These are phyloP conservation scores for Hozukius guyotensis DNA, from an alignment of 2,797 vertebrate genomes.

Conservation along the genomic window DNA sequence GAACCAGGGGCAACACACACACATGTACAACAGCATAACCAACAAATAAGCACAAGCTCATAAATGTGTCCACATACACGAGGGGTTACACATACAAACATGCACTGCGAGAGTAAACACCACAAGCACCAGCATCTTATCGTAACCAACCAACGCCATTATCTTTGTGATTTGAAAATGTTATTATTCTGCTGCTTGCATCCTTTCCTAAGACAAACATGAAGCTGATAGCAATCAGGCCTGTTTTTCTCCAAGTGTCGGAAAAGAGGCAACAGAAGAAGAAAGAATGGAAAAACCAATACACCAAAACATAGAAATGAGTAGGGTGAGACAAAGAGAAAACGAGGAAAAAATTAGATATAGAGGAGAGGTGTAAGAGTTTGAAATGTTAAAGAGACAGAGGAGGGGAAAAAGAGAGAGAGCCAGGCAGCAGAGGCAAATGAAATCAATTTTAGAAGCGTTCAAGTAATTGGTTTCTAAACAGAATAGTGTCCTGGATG, in stretches of 20 bases:
- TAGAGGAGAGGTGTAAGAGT: slow-evolving; percentile 24
- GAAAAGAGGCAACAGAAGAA: slow-evolving; percentile 19
- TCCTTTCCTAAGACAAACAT: slow-evolving; percentile 47
- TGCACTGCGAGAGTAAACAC: slow-evolving; percentile 22
- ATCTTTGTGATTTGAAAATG: slow-evolving; percentile 65
- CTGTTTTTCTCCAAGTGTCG: slow-evolving; percentile 1
- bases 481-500: slow-evolving; percentile 75
- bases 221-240: slow-evolving; percentile 44
- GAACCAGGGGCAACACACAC: neutral
- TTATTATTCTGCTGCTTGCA: slow-evolving; percentile 57
- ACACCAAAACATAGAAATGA: neutral
- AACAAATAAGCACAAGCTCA: slow-evolving; percentile 5
- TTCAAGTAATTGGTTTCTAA: slow-evolving; percentile 79
- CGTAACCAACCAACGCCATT: slow-evolving; percentile 14
- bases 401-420: slow-evolving; percentile 12
- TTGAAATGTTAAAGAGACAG: slow-evolving; percentile 40
- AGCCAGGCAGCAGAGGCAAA: slow-evolving; percentile 61
- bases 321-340: slow-evolving; percentile 67
- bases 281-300: neutral
- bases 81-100: slow-evolving; percentile 1
- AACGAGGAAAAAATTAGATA: slow-evolving; percentile 5
- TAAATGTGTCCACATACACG: slow-evolving; percentile 12
- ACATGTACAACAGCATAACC: neutral
- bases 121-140: slow-evolving; percentile 20
- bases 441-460: slow-evolving; percentile 79